These are phyloP conservation scores for Drosophila ficusphila DNA, from an alignment of 1,140 invertebrate species.

Conservation along the genomic window DNA sequence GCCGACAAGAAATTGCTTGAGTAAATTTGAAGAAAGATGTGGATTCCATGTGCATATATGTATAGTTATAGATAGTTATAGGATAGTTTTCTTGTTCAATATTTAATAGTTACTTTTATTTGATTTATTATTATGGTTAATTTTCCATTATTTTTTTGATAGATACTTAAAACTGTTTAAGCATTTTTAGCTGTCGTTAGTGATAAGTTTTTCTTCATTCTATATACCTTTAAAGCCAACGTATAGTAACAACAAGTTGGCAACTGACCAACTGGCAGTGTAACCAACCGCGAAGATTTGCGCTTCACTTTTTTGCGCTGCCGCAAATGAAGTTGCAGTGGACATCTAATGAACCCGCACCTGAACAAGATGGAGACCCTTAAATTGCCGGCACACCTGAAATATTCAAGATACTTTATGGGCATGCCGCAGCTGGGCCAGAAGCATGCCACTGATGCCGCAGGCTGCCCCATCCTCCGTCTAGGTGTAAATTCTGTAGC, in stretches of 20 bases:
- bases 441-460: constrained; percentile 49
- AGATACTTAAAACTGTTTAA: too few species aligned
- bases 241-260: constrained; percentile 12
- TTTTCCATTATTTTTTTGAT: too few species aligned
- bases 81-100: too few species aligned
- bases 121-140: too few species aligned
- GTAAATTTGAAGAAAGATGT: too few species aligned
- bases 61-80: too few species aligned
- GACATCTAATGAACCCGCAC: constrained; percentile 64
- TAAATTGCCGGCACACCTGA: constrained; percentile 62
- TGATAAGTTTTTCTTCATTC: neutral
- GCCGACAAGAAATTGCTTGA: too few species aligned
- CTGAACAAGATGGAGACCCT: constrained; percentile 1
- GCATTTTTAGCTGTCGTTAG: too few species aligned
- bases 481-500: constrained; percentile 67
- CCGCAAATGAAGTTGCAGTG: constrained; percentile 65
- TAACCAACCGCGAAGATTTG: constrained; percentile 26
- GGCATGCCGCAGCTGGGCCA: constrained; percentile 59
- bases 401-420: constrained; percentile 81
- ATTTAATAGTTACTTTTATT: too few species aligned
- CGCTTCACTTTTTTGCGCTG: constrained; percentile 12
- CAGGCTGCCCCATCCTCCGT: constrained; percentile 7
- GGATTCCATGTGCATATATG: too few species aligned
- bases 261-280: constrained; percentile 22
- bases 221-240: neutral